A percentile compares a stretch with the other conserved stretches of the same genome.
Conservation (phyloP, 2,113 vertebrate genomes). For the Chionis minor region DNA sequence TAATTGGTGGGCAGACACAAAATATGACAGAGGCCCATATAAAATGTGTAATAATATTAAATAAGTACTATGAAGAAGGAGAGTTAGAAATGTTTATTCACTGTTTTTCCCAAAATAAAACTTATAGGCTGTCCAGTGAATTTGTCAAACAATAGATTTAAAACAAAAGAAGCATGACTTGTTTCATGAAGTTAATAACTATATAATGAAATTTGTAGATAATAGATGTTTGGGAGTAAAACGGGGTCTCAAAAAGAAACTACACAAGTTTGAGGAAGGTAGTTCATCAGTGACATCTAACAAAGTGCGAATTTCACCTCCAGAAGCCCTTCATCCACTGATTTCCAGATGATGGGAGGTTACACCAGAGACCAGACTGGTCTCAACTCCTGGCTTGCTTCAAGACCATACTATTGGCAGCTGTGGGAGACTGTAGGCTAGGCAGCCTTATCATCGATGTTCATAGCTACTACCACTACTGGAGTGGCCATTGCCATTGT, state of each 20-base stretch:
- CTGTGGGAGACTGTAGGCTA: no score
- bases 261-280: not conserved
- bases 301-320: not conserved
- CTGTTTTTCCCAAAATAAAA: not conserved
- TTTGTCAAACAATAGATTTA: not conserved
- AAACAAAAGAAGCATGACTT: not conserved
- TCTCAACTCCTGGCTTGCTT: not conserved
- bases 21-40: not conserved
- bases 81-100: not conserved
- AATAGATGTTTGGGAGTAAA: not conserved
- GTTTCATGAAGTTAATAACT: not conserved
- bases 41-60: not conserved
- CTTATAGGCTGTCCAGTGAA: not conserved
- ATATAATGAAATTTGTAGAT: not conserved
- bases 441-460: not conserved
- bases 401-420: not conserved
- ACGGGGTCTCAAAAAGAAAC: not conserved
- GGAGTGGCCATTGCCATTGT: not conserved
- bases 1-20: not conserved
- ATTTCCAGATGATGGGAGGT: not conserved
- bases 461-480: not conserved
- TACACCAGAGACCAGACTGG: not conserved
- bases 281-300: not conserved
- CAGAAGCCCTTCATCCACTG: not conserved
- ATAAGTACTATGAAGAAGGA: not conserved